Conservation (phyloP, 2,888 invertebrate genomes). For the Microplitis manilae region DNA sequence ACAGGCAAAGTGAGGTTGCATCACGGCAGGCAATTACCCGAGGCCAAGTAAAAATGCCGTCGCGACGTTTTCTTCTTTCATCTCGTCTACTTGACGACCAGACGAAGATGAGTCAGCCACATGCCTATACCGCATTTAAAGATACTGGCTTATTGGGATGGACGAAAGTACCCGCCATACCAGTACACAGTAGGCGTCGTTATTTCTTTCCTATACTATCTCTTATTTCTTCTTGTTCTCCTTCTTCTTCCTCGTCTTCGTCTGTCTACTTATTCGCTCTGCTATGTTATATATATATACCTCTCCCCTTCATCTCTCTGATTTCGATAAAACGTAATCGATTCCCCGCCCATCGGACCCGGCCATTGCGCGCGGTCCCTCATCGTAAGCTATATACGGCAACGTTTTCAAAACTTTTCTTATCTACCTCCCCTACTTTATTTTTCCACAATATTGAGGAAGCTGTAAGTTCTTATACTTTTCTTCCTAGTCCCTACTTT, state of each 20-base stretch:
- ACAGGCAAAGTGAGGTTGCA: constrained; percentile 29
- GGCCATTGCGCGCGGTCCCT: constrained; percentile 8
- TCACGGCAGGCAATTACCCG: constrained; percentile 32
- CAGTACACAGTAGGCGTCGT: constrained; percentile 39
- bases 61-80: constrained; percentile 21
- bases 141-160: constrained; percentile 46
- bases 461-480: constrained; percentile 16
- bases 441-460: constrained; percentile 25
- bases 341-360: constrained; percentile 46
- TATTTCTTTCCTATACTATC: constrained; percentile 39
- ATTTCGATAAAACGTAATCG: constrained; percentile 54
- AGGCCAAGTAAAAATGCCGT: constrained; percentile 24
- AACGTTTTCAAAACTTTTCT: constrained; percentile 52
- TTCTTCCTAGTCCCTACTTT: constrained; percentile 40
- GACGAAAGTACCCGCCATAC: constrained; percentile 33
- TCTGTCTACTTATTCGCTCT: constrained; percentile 7
- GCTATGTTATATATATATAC: constrained; percentile 9
- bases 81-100: constrained; percentile 37
- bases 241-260: constrained; percentile 30
- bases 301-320: constrained; percentile 38
- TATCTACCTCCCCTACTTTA: constrained; percentile 44
- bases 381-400: constrained; percentile 40
- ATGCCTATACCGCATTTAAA: constrained; percentile 38
- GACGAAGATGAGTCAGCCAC: constrained; percentile 51
- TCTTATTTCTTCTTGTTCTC: constrained; percentile 31